Evolutionary conservation across 2,797 vertebrate genomes (phyloP).

Genomic region (Scleropages formosus): DNA sequence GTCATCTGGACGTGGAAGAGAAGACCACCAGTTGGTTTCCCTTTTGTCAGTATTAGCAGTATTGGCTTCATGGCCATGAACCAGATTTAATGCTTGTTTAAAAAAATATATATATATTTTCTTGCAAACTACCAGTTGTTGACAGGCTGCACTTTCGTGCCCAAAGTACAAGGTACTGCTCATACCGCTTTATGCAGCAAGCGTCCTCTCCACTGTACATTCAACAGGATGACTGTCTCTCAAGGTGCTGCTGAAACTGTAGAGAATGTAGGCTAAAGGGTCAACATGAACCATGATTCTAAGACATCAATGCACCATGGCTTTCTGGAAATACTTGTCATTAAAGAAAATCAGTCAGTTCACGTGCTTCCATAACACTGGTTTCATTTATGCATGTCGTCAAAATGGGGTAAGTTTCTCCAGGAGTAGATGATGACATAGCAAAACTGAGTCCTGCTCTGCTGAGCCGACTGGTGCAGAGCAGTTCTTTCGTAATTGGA

Average conservation of each 20-base stretch:
- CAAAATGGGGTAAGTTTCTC: constrained; percentile 1
- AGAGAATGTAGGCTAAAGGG: constrained; percentile 75
- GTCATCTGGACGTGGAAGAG: background rate
- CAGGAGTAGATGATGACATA: too few relatives aligned
- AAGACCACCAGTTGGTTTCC: background rate
- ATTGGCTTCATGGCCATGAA: constrained; percentile 61
- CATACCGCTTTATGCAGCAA: constrained; percentile 72
- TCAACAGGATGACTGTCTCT: constrained; percentile 75
- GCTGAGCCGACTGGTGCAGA: too few relatives aligned
- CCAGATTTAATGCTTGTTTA: constrained; percentile 63
- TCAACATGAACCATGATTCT: constrained; percentile 75
- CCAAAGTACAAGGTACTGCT: constrained; percentile 76
- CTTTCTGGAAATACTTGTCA: constrained; percentile 19
- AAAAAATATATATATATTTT: constrained; percentile 68
- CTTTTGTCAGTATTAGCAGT: background rate
- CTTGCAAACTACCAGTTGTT: constrained; percentile 62
- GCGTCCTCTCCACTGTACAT: constrained; percentile 76
- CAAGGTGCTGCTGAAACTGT: constrained; percentile 82
- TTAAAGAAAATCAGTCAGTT: constrained; percentile 14
- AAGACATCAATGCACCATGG: constrained; percentile 9
- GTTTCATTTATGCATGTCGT: background rate
- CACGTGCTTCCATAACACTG: constrained; percentile 5
- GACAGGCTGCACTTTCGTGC: constrained; percentile 66
- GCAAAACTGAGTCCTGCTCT: too few relatives aligned
- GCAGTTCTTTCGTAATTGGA: background rate